phyloP scores from a whole-genome alignment of 2,113 vertebrate genomes.

The Arizona elegans region DNA sequence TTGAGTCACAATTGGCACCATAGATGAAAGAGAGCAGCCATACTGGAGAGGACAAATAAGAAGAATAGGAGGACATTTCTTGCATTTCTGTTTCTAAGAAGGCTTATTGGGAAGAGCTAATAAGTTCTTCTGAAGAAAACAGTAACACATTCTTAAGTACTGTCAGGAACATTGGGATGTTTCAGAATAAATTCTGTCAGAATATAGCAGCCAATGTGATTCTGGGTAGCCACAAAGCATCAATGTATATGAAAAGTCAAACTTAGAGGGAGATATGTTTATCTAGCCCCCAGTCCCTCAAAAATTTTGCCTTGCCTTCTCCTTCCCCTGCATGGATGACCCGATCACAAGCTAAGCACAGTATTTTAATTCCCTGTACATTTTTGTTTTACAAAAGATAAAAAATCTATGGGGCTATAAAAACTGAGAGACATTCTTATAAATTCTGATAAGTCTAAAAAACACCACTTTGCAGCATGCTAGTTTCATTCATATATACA shows the following conservation, averaged over 20 bases:
- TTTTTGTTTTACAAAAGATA: not conserved
- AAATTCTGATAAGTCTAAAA: not conserved
- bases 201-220: not conserved
- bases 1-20: not conserved
- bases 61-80: not conserved
- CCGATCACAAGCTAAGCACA: not conserved
- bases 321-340: not conserved
- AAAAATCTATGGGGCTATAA: not conserved
- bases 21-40: not conserved
- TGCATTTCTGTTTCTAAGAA: not conserved
- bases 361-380: not conserved
- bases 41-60: not conserved
- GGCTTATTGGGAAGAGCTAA: not conserved
- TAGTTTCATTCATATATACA: not conserved
- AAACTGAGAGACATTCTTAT: not conserved
- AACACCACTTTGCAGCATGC: not conserved
- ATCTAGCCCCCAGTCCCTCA: not conserved
- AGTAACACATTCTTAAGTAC: not conserved
- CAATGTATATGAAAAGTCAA: not conserved
- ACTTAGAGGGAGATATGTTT: not conserved
- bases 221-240: not conserved
- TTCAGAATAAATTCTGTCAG: not conserved
- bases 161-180: not conserved
- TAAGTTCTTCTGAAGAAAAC: not conserved
- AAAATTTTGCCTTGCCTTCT: not conserved